phyloP scores from a whole-genome alignment of 2,888 invertebrate species.

The Trissoscelio sp. region DNA sequence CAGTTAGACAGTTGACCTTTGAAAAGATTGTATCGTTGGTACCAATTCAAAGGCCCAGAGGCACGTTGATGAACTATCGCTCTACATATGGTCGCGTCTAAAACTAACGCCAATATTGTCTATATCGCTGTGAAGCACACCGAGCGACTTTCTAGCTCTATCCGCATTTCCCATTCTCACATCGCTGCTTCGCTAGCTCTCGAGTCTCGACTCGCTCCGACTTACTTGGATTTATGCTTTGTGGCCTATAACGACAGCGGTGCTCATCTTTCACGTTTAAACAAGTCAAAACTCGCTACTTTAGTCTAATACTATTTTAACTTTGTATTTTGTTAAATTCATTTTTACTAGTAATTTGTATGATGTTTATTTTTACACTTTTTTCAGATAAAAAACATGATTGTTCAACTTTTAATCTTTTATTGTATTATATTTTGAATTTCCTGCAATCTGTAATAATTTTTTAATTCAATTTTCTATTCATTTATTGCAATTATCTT shows the following conservation, averaged over 20 bases:
- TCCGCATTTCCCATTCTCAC: constrained; percentile 68
- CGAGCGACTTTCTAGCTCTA: constrained; percentile 68
- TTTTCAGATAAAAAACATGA: too few relatives aligned
- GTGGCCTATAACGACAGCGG: constrained; percentile 68
- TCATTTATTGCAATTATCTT: too few relatives aligned
- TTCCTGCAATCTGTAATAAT: too few relatives aligned
- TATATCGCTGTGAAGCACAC: constrained; percentile 53
- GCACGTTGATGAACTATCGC: constrained; percentile 68
- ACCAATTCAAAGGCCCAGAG: constrained; percentile 63
- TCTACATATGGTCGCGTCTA: constrained; percentile 65
- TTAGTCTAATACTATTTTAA: too few relatives aligned
- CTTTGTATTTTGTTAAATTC: too few relatives aligned
- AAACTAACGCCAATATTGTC: constrained; percentile 69
- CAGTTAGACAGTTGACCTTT: constrained; percentile 67
- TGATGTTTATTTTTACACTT: too few relatives aligned
- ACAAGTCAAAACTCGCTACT: too few relatives aligned
- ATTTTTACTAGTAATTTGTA: too few relatives aligned
- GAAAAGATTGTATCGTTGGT: constrained; percentile 59
- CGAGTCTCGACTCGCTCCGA: constrained; percentile 61
- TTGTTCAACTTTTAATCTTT: too few relatives aligned
- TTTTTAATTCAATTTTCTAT: too few relatives aligned
- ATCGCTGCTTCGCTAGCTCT: constrained; percentile 56
- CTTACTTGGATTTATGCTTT: constrained; percentile 62
- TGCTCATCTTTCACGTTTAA: constrained; percentile 54
- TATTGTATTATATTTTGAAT: too few relatives aligned